Evolutionary conservation across 2,888 invertebrate species (phyloP).

Genomic region (Drosophila tanythrix): DNA sequence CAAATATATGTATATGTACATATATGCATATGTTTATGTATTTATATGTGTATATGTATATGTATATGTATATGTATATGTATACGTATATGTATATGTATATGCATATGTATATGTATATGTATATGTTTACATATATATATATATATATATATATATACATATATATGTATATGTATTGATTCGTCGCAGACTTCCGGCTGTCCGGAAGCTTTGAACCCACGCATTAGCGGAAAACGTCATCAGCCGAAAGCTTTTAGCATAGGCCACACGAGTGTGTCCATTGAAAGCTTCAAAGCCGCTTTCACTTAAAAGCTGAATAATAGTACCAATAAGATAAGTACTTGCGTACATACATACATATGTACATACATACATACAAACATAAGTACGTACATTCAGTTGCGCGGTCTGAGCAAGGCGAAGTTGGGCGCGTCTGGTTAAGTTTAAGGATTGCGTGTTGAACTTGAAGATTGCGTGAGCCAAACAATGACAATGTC

Average conservation of each 20-base stretch:
- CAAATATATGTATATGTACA: no score
- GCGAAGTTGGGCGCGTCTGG: not conserved
- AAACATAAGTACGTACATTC: not conserved
- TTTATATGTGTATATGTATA: not conserved
- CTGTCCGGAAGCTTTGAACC: slow-evolving; percentile 8
- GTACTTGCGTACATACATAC: not conserved
- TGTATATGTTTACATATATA: no score
- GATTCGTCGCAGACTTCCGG: slow-evolving; percentile 9
- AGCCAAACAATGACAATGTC: not conserved
- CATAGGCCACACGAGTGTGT: not conserved
- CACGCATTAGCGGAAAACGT: slow-evolving; percentile 8
- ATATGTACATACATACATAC: not conserved
- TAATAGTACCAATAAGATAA: not conserved
- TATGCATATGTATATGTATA: no score
- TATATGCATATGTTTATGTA: no score
- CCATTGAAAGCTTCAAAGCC: slow-evolving; percentile 7
- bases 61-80: not conserved
- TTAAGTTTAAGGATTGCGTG: slow-evolving; percentile 1
- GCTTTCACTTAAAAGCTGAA: slow-evolving; percentile 9
- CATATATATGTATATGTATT: not conserved
- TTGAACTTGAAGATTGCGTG: not conserved
- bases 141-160: not conserved
- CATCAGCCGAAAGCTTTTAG: slow-evolving; percentile 9
- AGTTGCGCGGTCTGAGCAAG: not conserved
- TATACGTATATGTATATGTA: no score